Percentiles rank a stretch among this genome's conserved stretches.
Conservation (phyloP, 2,113 vertebrate genomes). For the Rhagologus leucostigma region DNA sequence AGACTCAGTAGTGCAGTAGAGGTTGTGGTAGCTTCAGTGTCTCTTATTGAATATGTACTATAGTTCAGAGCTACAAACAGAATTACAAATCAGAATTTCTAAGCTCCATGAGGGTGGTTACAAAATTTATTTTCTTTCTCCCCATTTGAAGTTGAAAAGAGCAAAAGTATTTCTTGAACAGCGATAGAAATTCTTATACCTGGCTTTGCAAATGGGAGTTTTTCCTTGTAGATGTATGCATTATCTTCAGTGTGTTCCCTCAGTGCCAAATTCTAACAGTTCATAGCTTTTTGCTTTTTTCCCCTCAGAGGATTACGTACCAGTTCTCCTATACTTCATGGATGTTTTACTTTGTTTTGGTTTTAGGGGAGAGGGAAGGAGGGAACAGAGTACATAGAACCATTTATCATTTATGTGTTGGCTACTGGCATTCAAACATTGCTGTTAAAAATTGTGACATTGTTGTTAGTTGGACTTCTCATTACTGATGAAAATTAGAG, state of each 20-base stretch:
- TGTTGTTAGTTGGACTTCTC: background rate
- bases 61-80: background rate
- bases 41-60: background rate
- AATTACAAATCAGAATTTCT: background rate
- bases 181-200: background rate
- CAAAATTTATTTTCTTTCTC: background rate
- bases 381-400: background rate
- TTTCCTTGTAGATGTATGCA: background rate
- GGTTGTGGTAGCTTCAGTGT: background rate
- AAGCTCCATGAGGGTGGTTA: background rate
- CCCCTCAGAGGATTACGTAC: background rate
- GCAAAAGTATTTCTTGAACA: background rate
- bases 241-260: background rate
- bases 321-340: background rate
- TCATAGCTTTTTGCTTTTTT: background rate
- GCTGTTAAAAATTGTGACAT: background rate
- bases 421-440: background rate
- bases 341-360: background rate
- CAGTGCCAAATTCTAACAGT: background rate
- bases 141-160: background rate
- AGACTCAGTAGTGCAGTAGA: background rate
- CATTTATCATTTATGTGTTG: background rate
- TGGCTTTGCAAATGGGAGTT: background rate
- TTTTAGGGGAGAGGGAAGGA: background rate
- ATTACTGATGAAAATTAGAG: background rate